Percentiles rank a stretch among this genome's conserved stretches.
Conservation (phyloP, 2,888 invertebrate genomes). For the Drosophila meridiana region DNA sequence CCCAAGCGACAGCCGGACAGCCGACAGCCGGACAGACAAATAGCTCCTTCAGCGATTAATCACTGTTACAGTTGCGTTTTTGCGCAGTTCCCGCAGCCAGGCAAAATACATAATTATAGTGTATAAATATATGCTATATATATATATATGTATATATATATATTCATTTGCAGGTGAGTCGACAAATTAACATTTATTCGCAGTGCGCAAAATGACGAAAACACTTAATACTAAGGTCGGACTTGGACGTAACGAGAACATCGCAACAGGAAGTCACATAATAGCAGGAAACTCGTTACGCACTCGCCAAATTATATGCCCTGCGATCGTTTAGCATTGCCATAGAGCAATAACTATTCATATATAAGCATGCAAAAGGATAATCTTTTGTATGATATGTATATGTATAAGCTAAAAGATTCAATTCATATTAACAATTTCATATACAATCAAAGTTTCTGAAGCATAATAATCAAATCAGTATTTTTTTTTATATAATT, state of each 20-base stretch:
- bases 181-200: conserved; percentile 42
- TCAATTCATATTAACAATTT: not conserved
- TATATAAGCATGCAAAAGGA: not conserved
- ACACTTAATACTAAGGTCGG: conserved; percentile 27
- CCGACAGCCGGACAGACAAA: not conserved
- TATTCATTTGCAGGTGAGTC: conserved; percentile 4
- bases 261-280: conserved; percentile 48
- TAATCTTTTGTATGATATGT: too few species aligned
- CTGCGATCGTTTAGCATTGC: conserved; percentile 2
- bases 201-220: conserved; percentile 9
- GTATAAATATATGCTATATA: not conserved
- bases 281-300: conserved; percentile 40
- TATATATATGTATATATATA: not conserved
- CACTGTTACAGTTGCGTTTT: conserved; percentile 56
- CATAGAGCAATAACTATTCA: not conserved
- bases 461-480: too few species aligned
- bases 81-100: conserved; percentile 25
- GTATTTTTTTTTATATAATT: too few species aligned
- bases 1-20: conserved; percentile 39
- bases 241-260: conserved; percentile 6
- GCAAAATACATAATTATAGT: not conserved
- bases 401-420: too few species aligned
- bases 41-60: conserved; percentile 60
- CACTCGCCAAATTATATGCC: conserved; percentile 43
- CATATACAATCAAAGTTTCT: not conserved